Percentiles rank a stretch among this genome's conserved stretches.
phyloP scores from a whole-genome alignment of 2,888 invertebrate genomes.

The Eristalinus sepulchralis region DNA sequence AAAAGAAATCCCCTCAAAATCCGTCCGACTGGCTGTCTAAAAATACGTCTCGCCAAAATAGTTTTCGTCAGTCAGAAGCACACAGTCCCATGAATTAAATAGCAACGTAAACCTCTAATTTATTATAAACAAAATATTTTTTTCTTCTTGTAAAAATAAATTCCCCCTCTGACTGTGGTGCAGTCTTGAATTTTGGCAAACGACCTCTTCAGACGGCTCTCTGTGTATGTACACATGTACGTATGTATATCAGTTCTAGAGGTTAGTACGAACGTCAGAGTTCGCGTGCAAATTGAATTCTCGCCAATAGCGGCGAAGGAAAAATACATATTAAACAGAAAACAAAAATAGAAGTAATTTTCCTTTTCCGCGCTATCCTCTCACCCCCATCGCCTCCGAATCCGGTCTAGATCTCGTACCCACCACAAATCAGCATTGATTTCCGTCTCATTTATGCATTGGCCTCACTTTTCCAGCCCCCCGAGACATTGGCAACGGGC shows the following conservation, averaged over 20 bases:
- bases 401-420: slow-evolving; percentile 5
- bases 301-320: neutral
- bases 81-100: slow-evolving; percentile 8
- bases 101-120: slow-evolving; percentile 4
- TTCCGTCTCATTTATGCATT: slow-evolving; percentile 14
- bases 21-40: slow-evolving; percentile 38
- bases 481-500: neutral
- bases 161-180: neutral
- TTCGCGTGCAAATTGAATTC: slow-evolving; percentile 40
- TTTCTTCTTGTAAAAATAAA: slow-evolving; percentile 31
- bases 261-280: slow-evolving; percentile 58
- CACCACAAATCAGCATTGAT: slow-evolving; percentile 1
- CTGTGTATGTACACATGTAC: too few species aligned
- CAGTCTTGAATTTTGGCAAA: slow-evolving; percentile 33
- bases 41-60: slow-evolving; percentile 59
- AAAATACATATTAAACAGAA: slow-evolving; percentile 39
- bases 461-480: neutral
- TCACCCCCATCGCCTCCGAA: neutral
- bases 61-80: slow-evolving; percentile 24
- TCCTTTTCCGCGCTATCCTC: neutral
- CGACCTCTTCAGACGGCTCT: slow-evolving; percentile 4
- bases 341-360: slow-evolving; percentile 33
- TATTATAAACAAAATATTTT: slow-evolving; percentile 28
- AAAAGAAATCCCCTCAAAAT: slow-evolving; percentile 11
- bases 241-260: slow-evolving; percentile 37